Percentiles rank a stretch among this genome's conserved stretches.
Conservation (phyloP, 23 tunicate genomes). For the Trididemnum nubilum region DNA sequence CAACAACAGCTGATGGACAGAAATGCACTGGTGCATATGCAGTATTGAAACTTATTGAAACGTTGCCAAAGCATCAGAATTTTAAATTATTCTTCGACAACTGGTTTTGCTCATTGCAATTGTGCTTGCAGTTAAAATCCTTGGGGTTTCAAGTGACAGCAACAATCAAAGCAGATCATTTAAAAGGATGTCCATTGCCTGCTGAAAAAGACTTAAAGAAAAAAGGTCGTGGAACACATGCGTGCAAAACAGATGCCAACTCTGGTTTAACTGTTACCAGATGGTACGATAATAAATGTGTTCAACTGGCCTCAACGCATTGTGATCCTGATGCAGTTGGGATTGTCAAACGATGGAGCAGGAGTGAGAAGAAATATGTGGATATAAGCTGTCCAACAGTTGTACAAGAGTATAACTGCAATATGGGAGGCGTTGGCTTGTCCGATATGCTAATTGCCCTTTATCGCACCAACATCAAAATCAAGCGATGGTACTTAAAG, state of each 20-base stretch:
- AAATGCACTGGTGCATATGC: background rate
- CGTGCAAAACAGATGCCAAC: background rate
- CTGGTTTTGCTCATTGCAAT: slow-evolving; percentile 5
- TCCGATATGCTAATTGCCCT: background rate
- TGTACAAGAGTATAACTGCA: background rate
- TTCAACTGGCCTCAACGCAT: background rate
- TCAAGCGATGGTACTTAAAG: background rate
- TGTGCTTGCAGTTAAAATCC: background rate
- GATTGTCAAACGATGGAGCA: background rate
- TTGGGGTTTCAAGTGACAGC: background rate
- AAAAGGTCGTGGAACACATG: background rate
- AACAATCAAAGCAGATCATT: background rate
- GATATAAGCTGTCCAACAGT: background rate
- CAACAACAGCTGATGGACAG: background rate
- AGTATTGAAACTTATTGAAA: background rate
- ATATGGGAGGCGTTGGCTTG: background rate
- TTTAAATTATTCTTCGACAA: slow-evolving; percentile 16
- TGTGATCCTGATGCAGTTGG: background rate
- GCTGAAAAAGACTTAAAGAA: no score
- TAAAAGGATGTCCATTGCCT: background rate
- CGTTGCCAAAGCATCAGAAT: slow-evolving; percentile 14
- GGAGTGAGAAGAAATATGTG: background rate
- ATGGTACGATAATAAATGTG: background rate
- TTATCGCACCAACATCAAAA: background rate
- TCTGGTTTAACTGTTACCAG: background rate